Percentiles rank a stretch among this genome's conserved stretches.
Conservation (phyloP, 2,888 invertebrate species). For the Agrenia bidenticulata region DNA sequence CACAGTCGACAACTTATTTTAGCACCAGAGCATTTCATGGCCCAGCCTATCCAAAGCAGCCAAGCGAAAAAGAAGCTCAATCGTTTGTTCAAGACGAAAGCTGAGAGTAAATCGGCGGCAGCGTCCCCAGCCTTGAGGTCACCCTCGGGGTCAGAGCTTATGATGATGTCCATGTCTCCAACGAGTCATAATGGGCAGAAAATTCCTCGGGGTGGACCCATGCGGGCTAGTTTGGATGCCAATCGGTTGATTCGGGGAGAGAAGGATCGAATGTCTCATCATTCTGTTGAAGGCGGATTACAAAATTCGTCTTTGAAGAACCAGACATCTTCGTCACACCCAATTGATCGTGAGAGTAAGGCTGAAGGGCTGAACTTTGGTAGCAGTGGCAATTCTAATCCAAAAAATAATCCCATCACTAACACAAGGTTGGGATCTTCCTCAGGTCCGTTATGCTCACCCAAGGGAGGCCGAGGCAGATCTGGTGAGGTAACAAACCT, state of each 20-base stretch:
- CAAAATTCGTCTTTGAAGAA: background rate
- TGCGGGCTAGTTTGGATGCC: conserved; percentile 42
- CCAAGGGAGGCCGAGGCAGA: conserved; percentile 32
- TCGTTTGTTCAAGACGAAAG: conserved; percentile 72
- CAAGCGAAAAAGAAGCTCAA: conserved; percentile 33
- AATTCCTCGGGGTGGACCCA: conserved; percentile 27
- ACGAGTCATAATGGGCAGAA: background rate
- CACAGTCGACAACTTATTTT: background rate
- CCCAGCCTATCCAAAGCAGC: background rate
- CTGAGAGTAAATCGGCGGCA: conserved; percentile 62
- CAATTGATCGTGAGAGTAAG: conserved; percentile 4
- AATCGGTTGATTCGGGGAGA: conserved; percentile 37
- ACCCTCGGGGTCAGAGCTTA: conserved; percentile 17
- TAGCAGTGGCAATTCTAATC: conserved; percentile 10
- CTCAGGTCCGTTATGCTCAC: conserved; percentile 37
- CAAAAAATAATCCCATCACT: conserved; percentile 12
- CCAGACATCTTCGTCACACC: conserved; percentile 8
- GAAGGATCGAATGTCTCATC: conserved; percentile 27
- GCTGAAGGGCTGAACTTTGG: background rate
- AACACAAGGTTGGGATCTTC: conserved; percentile 24
- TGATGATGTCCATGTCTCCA: background rate
- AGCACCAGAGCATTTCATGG: background rate
- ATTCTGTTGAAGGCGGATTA: conserved; percentile 4
- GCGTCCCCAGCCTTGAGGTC: conserved; percentile 32
- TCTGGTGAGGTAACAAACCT: conserved; percentile 20